Evolutionary conservation across 2,113 vertebrate genomes (phyloP).

Genomic region (Nycticorax nycticorax): DNA sequence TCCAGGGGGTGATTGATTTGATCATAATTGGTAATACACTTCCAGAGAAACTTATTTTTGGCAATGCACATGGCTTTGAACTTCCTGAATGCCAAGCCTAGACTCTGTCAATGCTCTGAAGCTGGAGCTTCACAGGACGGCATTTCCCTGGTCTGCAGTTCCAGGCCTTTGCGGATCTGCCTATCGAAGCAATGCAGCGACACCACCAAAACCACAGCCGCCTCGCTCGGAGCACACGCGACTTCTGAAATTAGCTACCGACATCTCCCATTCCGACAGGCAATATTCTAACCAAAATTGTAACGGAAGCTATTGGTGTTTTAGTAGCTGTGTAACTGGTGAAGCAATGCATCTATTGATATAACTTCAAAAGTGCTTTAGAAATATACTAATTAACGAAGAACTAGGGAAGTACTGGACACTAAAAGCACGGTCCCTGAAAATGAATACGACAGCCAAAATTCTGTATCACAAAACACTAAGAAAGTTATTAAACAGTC

Average conservation of each 20-base stretch:
- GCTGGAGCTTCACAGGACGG: not conserved
- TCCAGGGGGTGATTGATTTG: not conserved
- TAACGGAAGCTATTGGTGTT: not conserved
- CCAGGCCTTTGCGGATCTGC: not conserved
- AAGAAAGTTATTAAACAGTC: not conserved
- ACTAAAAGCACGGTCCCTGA: not conserved
- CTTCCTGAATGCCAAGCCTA: not conserved
- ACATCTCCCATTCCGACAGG: not conserved
- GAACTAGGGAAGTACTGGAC: not conserved
- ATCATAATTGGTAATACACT: not conserved
- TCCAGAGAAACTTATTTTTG: not conserved
- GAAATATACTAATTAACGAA: not conserved
- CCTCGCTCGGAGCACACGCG: not conserved
- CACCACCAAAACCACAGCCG: not conserved
- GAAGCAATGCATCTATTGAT: too few relatives aligned
- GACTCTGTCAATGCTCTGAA: not conserved
- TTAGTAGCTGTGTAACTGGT: not conserved
- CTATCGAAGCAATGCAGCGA: not conserved
- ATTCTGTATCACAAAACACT: not conserved
- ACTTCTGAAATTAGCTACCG: not conserved
- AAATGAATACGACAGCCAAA: not conserved
- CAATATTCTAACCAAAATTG: not conserved
- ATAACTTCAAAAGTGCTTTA: not conserved
- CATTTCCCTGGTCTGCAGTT: not conserved
- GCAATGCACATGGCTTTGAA: not conserved